Evolutionary conservation across 1,140 invertebrate genomes (phyloP).

Genomic region (Nasonia giraulti): DNA sequence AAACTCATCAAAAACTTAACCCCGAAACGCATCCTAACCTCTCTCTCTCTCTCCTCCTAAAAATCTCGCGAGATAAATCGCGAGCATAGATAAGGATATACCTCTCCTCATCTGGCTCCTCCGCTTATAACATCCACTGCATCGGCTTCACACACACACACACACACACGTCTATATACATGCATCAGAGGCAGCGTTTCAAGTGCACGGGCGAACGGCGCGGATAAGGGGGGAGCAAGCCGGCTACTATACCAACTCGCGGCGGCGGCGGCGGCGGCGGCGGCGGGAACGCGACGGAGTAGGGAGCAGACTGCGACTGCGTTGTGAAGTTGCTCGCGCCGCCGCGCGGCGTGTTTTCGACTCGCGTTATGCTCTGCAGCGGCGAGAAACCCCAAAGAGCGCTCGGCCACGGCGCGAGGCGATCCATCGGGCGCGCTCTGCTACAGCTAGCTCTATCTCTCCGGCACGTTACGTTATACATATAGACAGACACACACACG

Average conservation of each 20-base stretch:
- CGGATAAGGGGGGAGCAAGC: conserved; percentile 34
- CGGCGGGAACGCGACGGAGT: conserved; percentile 28
- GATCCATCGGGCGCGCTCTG: conserved; percentile 48
- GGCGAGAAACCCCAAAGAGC: conserved; percentile 57
- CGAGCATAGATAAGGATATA: conserved; percentile 56
- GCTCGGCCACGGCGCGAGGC: conserved; percentile 57
- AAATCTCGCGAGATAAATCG: conserved; percentile 42
- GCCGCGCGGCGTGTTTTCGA: conserved; percentile 15
- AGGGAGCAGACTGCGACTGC: conserved; percentile 34
- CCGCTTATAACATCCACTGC: conserved; percentile 41
- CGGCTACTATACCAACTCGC: conserved; percentile 3
- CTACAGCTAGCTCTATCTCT: conserved; percentile 5
- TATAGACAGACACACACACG: neutral
- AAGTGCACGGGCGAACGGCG: conserved; percentile 41
- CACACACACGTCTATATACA: neutral
- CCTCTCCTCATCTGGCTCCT: conserved; percentile 40
- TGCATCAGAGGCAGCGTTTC: conserved; percentile 11
- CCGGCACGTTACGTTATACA: neutral
- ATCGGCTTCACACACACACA: conserved; percentile 7
- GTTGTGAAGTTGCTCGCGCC: neutral
- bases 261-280: neutral
- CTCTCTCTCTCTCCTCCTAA: neutral
- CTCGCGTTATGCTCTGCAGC: neutral
- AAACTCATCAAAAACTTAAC: neutral
- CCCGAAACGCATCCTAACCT: neutral